Evolutionary conservation across 2,113 vertebrate genomes (phyloP), one percentile per base, ranked within the genome.

Genomic region (human (Homo sapiens)): DNA sequence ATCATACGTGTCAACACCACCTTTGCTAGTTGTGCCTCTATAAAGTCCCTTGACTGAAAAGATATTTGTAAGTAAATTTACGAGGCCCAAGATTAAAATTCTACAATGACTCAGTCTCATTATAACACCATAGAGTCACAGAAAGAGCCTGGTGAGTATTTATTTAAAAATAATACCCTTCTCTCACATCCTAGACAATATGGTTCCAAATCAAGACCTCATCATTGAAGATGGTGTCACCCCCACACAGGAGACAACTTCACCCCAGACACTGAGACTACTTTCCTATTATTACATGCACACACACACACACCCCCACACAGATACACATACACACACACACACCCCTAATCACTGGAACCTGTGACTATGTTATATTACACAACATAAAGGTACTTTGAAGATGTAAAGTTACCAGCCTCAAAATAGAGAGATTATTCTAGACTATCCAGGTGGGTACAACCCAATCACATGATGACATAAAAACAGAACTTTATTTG

Each of bases 91-190:
- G 5, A 55, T 13, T 72, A 18, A 72, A 72, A 11, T 40, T 18
- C 50, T n/a, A 8, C 22, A 72, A 72, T n/a, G 30, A 16, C 22
- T 73, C 2, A 16, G 30, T 43, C 27, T 55, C 57, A 20, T 59
- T 78, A 50, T 78, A n/a, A 50, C 48, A 45, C 17, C 2, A 5
- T 17, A 27, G 14, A 14, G 8, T 35, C 52, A 38, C 32, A 82
- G 14, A 1, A 82, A 17, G 40, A 23, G 4, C 7, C 6, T 7
- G 38, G 2, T 6, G 25, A 3, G 4, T 40, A 27, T 43, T 18
- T 27, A n/a, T 11, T 38, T 38, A 1, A 48, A 32, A 18, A 22
- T 6, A 6, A 14, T 52, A 40, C 5, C 35, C 20, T 10, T 6
- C 3, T 30, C 4, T 22, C 25, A 52, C 17, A 80, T 52, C 16